Evolutionary conservation across 2,888 invertebrate genomes (phyloP), one percentile per base, ranked within the genome.

Genomic region (Vesta saturnalis): DNA sequence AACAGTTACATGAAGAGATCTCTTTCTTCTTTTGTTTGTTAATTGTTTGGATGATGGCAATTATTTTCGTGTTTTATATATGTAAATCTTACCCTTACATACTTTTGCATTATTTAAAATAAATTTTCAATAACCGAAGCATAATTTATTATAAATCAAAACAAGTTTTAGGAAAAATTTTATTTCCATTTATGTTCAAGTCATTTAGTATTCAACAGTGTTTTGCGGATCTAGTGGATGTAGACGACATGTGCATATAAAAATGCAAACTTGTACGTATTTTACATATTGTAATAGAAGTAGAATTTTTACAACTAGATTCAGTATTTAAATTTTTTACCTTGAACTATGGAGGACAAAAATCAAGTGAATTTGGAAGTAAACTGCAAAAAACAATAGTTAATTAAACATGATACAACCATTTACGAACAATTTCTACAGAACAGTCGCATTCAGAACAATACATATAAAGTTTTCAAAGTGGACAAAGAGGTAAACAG

Each of bases 1-100:
- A 63, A 67, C 47, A 57, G 61, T 54, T 67, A 59, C 55, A 63
- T 56, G 46, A 67, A 67, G 23, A 62, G 60, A 19, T 15, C 55
- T 23, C 56, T 66, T 60, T 66, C 60, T 52, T 60, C 60, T 66
- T 54, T 56, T 49, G 22, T 60, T 35, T 23, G 66, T 22, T 66
- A 55, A 60, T 60, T 60, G n/a, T n/a, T n/a, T n/a, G n/a, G n/a
- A n/a, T n/a, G n/a, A n/a, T n/a, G n/a, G n/a, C n/a, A n/a, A n/a
- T n/a, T n/a, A n/a, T n/a, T 23, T 23, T 23, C 23, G 23, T 23
- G 59, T 49, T 60, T 23, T 18, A 49, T 18, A 4, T 49, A 4
- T 46, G 12, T 46, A n/a, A 35, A 8, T 35, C 35, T n/a, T n/a
- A n/a, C n/a, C n/a, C n/a, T n/a, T n/a, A n/a, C n/a, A n/a, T n/a